phyloP scores from a whole-genome alignment of 2,113 vertebrate genomes.

The Ailuropoda melanoleuca region DNA sequence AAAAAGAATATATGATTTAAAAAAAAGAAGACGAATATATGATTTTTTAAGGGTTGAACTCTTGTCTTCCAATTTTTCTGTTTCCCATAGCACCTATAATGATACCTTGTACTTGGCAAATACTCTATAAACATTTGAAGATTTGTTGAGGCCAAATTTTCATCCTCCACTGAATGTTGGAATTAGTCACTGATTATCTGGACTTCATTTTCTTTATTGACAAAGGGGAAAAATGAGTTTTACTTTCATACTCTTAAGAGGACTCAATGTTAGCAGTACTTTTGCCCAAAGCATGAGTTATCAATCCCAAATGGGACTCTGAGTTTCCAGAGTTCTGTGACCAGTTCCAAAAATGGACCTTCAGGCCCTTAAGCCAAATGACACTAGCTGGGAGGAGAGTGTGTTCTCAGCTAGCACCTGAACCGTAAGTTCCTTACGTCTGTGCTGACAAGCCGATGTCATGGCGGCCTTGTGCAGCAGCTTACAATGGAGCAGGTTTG shows the following conservation, averaged over 20 bases:
- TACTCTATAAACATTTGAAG: not conserved
- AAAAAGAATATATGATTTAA: not conserved
- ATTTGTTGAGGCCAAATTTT: not conserved
- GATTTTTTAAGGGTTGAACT: not conserved
- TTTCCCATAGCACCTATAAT: not conserved
- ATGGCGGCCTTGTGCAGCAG: not conserved
- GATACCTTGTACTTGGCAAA: not conserved
- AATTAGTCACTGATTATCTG: not conserved
- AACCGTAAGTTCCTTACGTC: not conserved
- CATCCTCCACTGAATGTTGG: not conserved
- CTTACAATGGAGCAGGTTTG: not conserved
- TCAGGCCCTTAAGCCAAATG: not conserved
- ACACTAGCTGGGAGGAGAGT: not conserved
- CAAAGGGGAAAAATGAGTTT: slow-evolving; percentile 7
- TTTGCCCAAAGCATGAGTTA: not conserved
- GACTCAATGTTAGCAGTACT: not conserved
- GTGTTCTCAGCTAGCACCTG: not conserved
- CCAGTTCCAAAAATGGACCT: not conserved
- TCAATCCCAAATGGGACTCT: slow-evolving; percentile 38
- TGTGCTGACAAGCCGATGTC: not conserved
- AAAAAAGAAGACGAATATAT: not conserved
- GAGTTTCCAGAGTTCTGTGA: not conserved
- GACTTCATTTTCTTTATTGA: slow-evolving; percentile 22
- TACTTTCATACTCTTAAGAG: slow-evolving; percentile 22
- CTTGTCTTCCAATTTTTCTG: not conserved